phyloP scores from a whole-genome alignment of 2,113 vertebrate genomes.

The Dasypus novemcinctus region DNA sequence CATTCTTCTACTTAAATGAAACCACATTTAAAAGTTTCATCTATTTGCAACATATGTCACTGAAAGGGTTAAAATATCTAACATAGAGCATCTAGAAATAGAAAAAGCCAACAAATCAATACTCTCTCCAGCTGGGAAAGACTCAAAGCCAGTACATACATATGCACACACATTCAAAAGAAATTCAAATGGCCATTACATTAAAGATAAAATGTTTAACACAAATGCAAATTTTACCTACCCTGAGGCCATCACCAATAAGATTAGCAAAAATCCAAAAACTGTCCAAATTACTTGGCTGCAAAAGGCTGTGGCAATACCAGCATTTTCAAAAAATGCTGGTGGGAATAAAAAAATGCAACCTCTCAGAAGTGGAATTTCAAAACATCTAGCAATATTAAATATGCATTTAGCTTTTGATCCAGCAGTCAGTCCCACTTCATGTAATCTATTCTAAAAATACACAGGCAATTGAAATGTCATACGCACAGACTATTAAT shows the following conservation, averaged over 20 bases:
- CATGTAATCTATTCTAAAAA: too few species aligned
- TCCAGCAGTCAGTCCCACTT: too few species aligned
- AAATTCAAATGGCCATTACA: background rate
- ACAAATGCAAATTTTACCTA: background rate
- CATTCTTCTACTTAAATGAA: background rate
- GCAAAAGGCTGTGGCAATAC: background rate
- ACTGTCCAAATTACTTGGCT: background rate
- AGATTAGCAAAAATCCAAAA: background rate
- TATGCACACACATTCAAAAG: background rate
- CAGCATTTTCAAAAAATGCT: too few species aligned
- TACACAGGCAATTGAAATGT: too few species aligned
- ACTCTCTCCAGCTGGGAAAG: background rate
- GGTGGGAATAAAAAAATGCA: background rate
- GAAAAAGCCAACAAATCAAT: background rate
- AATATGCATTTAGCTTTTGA: too few species aligned
- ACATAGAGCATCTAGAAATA: background rate
- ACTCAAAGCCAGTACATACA: background rate
- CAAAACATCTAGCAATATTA: background rate
- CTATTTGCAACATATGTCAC: background rate
- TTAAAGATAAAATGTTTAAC: background rate
- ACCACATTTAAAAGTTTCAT: background rate
- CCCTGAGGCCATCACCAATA: background rate
- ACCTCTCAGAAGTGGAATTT: background rate
- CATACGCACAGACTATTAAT: too few species aligned
- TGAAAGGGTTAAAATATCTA: background rate